Percentiles rank a stretch among this genome's conserved stretches.
Conservation (phyloP, 2,888 invertebrate species). For the Aricia artaxerxes region DNA sequence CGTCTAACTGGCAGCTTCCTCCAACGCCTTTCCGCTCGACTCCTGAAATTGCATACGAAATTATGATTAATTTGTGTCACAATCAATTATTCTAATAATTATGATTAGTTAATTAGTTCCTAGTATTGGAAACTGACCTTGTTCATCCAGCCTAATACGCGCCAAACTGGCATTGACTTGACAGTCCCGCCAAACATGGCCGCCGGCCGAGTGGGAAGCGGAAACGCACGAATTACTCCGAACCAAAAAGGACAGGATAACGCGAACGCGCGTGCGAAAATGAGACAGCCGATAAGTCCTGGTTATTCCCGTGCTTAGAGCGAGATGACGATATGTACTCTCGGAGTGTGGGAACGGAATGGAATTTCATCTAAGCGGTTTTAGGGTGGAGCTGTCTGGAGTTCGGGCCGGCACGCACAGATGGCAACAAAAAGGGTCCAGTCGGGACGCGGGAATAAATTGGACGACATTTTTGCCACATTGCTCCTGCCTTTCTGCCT, state of each 20-base stretch:
- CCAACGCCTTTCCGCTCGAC: neutral
- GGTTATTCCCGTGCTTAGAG: slow-evolving; percentile 65
- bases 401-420: slow-evolving; percentile 62
- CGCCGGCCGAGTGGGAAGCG: slow-evolving; percentile 75
- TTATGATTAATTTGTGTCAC: neutral
- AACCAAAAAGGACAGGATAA: slow-evolving; percentile 72
- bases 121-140: slow-evolving; percentile 65
- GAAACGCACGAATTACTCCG: slow-evolving; percentile 77
- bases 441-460: slow-evolving; percentile 74
- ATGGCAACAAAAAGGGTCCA: slow-evolving; percentile 78
- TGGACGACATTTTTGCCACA: slow-evolving; percentile 78
- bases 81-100: slow-evolving; percentile 34
- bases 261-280: slow-evolving; percentile 65
- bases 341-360: slow-evolving; percentile 69
- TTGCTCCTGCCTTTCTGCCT: slow-evolving; percentile 48
- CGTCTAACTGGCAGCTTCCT: neutral
- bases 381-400: slow-evolving; percentile 81
- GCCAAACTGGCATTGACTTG: slow-evolving; percentile 78
- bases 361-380: slow-evolving; percentile 71
- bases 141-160: slow-evolving; percentile 66
- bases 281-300: slow-evolving; percentile 71
- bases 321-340: slow-evolving; percentile 65
- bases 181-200: slow-evolving; percentile 80
- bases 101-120: slow-evolving; percentile 48
- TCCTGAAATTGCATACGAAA: slow-evolving; percentile 27